Evolutionary conservation across 2,797 vertebrate species (phyloP).

Genomic region (Myiotriccus ornatus): DNA sequence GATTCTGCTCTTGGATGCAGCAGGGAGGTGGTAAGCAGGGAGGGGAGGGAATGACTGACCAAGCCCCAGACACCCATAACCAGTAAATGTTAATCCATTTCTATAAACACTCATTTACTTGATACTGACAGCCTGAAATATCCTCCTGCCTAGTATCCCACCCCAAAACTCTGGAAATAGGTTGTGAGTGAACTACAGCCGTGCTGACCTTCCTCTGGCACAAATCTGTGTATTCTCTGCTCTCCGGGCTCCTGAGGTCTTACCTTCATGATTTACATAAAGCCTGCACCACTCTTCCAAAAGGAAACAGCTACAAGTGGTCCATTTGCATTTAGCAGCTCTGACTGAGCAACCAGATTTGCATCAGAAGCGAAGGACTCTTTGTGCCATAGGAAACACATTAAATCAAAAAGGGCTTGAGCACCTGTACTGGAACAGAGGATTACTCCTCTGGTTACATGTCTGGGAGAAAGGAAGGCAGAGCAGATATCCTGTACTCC

Average conservation of each 20-base stretch:
- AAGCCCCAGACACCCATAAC: fast-evolving
- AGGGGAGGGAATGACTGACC: neutral
- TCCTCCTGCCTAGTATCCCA: neutral
- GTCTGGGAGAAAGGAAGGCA: neutral
- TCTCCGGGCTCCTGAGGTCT: neutral
- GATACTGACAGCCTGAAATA: neutral
- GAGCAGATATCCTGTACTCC: neutral
- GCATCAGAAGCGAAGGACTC: constrained; percentile 16
- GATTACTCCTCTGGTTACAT: neutral
- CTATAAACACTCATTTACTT: neutral
- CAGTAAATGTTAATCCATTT: neutral
- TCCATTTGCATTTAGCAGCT: constrained; percentile 19
- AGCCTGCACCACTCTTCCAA: neutral
- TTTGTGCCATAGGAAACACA: neutral
- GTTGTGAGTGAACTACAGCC: neutral
- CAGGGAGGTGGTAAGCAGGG: neutral
- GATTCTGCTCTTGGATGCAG: neutral
- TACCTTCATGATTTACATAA: neutral
- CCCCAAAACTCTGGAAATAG: neutral
- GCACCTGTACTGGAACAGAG: neutral
- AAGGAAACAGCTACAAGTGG: constrained; percentile 2
- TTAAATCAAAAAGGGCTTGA: neutral
- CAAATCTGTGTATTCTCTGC: neutral
- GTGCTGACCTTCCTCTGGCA: neutral
- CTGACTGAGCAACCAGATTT: neutral